phyloP scores from a whole-genome alignment of 1,140 invertebrate species.

The Pseudomyrmex flavicornis region DNA sequence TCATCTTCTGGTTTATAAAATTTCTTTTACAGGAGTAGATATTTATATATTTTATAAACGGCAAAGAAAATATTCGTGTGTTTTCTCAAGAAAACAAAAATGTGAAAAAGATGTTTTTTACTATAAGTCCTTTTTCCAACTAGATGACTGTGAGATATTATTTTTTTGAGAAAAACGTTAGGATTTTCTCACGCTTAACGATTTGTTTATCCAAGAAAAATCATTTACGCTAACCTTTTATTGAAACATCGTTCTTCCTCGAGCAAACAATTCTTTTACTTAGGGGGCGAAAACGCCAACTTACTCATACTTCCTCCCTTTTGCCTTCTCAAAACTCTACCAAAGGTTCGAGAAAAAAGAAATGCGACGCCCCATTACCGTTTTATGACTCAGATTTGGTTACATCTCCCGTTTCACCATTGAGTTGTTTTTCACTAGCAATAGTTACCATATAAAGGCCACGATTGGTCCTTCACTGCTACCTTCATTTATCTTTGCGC shows the following conservation, averaged over 20 bases:
- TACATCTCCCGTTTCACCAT: conserved; percentile 84
- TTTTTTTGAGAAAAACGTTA: no score
- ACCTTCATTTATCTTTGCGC: conserved; percentile 74
- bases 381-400: conserved; percentile 83
- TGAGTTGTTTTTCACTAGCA: conserved; percentile 83
- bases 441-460: conserved; percentile 82
- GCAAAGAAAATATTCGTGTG: no score
- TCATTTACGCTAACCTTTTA: neutral
- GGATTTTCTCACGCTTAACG: neutral
- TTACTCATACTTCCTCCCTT: conserved; percentile 36
- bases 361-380: conserved; percentile 84
- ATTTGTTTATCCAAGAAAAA: neutral
- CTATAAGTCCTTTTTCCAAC: no score
- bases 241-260: neutral
- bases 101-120: no score
- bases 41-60: no score
- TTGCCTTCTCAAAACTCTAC: conserved; percentile 61
- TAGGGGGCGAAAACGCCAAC: neutral
- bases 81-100: no score
- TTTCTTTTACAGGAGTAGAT: no score
- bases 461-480: conserved; percentile 67
- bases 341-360: conserved; percentile 78
- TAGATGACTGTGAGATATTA: no score
- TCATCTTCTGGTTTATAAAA: neutral
- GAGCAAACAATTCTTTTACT: conserved; percentile 60